Evolutionary conservation across 2,113 vertebrate species (phyloP), one percentile per base, ranked within the genome.

Genomic region (Crotophaga sulcirostris): DNA sequence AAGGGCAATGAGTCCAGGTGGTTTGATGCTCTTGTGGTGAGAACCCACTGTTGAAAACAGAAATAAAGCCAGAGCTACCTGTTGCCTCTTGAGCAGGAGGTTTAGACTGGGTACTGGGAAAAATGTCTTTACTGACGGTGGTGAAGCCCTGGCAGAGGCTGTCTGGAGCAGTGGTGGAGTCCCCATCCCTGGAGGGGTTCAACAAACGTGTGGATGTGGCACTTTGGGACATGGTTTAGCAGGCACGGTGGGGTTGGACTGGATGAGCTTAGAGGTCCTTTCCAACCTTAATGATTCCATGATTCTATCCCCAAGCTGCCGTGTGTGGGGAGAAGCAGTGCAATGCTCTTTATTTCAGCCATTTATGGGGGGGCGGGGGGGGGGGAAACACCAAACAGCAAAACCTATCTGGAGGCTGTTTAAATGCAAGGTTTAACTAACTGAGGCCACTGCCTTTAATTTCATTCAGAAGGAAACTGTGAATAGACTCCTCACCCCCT

Each of bases 401-500:
- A 67, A 87, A 29, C 24, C 6, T 38, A 14, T 52, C 75, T 89
- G 51, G n/a, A 72, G 93, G 85, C 4, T 26, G 38, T 84, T 91
- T 67, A 87, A 93, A 80, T 23, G 54, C 68, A 90, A 42, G 31
- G 7, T 72, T 83, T 73, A 42, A 88, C 60, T 36, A 23, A 31
- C 69, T n/a, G 68, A 29, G 52, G 31, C 28, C 7, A 1, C 42
- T 40, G 79, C 38, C 44, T 85, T 76, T 24, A 24, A 44, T 81
- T 93, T 54, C 86, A 82, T 89, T 89, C 74, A 56, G 38, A 47
- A 68, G 55, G 33, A 20, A 3, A 14, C 55, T 54, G 45, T 86
- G 94, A 97, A 93, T 64, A 84, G 88, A 59, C 84, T 87, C 80
- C 68, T 78, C 13, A 18, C 13, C 64, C 60, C 6, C 84, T 95